phyloP scores from a whole-genome alignment of 2,797 vertebrate genomes.

The Pipistrellus kuhlii region DNA sequence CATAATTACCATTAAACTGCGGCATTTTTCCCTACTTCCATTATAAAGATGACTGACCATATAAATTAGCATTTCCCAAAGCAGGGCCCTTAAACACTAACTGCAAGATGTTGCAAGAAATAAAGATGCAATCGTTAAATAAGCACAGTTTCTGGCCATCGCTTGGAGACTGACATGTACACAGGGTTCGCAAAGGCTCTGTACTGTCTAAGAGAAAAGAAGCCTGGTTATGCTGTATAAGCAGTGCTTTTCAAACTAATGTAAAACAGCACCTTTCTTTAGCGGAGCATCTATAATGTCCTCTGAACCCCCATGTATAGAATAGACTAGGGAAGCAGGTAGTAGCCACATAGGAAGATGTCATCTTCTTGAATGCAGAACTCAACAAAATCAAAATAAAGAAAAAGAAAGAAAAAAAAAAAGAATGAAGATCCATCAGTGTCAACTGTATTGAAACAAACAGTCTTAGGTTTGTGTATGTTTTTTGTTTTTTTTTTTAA shows the following conservation, averaged over 20 bases:
- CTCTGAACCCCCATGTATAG: neutral
- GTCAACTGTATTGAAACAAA: slow-evolving; percentile 55
- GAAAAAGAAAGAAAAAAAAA: slow-evolving; percentile 1
- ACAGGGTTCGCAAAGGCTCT: neutral
- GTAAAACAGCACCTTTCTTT: neutral
- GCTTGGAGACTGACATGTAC: neutral
- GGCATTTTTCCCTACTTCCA: neutral
- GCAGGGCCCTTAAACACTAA: neutral
- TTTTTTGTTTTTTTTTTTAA: neutral
- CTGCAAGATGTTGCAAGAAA: slow-evolving; percentile 24
- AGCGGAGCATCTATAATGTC: neutral
- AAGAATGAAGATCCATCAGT: slow-evolving; percentile 3
- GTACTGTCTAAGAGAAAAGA: neutral
- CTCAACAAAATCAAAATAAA: slow-evolving; percentile 12
- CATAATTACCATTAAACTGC: neutral
- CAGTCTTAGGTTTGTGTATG: neutral
- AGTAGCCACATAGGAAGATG: neutral
- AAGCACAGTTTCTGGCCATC: neutral
- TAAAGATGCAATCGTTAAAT: neutral
- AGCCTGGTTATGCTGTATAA: neutral
- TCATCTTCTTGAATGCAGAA: neutral
- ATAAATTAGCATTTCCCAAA: slow-evolving; percentile 39
- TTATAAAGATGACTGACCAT: neutral
- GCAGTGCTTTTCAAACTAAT: neutral
- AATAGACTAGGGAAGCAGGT: neutral